Evolutionary conservation across 2,113 vertebrate genomes (phyloP).

Genomic region (Struthidea cinerea): DNA sequence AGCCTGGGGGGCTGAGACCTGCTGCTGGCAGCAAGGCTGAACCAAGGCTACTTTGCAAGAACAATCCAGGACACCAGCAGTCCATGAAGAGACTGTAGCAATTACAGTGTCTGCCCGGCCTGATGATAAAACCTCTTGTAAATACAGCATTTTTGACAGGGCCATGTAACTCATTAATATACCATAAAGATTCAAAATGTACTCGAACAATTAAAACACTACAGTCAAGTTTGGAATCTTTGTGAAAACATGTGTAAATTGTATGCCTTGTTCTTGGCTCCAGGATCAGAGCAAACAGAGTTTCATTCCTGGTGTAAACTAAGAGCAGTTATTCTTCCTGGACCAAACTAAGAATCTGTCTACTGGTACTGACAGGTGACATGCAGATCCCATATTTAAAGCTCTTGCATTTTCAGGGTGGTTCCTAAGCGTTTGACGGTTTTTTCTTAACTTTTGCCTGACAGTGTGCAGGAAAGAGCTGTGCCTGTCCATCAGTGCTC

Average conservation of each 20-base stretch:
- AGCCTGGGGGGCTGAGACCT: neutral
- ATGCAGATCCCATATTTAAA: neutral
- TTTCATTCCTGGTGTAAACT: neutral
- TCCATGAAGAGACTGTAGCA: neutral
- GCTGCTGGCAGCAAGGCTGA: neutral
- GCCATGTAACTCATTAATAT: neutral
- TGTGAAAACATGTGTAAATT: neutral
- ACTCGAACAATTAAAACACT: neutral
- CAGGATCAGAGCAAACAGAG: neutral
- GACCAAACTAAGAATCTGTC: neutral
- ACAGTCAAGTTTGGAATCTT: neutral
- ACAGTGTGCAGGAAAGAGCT: no score
- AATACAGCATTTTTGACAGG: neutral
- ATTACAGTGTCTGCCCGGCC: fast-evolving
- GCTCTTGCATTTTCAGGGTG: neutral
- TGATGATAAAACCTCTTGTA: neutral
- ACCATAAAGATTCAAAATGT: neutral
- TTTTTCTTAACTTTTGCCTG: neutral
- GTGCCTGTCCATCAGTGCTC: neutral
- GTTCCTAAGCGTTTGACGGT: fast-evolving
- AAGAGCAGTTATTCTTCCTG: neutral
- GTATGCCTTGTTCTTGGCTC: neutral
- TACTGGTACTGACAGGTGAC: neutral
- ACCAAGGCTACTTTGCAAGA: neutral
- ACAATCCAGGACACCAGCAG: neutral